A percentile compares a stretch with the other conserved stretches of the same genome.
Evolutionary conservation across 2,888 invertebrate species (phyloP).

Genomic region (Synanthedon formicaeformis): DNA sequence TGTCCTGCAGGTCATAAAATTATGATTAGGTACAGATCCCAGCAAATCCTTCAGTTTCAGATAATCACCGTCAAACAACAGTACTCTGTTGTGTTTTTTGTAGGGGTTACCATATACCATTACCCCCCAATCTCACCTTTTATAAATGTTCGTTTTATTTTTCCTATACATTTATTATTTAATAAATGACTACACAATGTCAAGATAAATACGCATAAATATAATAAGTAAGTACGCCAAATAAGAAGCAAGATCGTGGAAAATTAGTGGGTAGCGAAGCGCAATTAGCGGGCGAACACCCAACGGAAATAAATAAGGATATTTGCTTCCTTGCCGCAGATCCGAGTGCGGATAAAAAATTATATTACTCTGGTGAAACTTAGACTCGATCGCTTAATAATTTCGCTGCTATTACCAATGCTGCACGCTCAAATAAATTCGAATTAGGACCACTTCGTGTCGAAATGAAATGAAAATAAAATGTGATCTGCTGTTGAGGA

Average conservation of each 20-base stretch:
- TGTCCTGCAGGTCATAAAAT: too few species aligned
- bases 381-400: slow-evolving; percentile 6
- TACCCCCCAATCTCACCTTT: too few species aligned
- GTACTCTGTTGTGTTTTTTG: too few species aligned
- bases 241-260: slow-evolving; percentile 54
- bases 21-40: too few species aligned
- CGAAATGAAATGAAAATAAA: background rate
- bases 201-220: slow-evolving; percentile 18
- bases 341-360: slow-evolving; percentile 41
- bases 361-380: slow-evolving; percentile 36
- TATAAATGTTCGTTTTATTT: too few species aligned
- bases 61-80: too few species aligned
- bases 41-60: too few species aligned
- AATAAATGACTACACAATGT: slow-evolving; percentile 2
- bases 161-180: too few species aligned
- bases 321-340: slow-evolving; percentile 37
- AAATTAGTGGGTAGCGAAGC: slow-evolving; percentile 57
- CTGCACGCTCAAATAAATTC: background rate
- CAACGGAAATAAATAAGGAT: slow-evolving; percentile 66
- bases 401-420: slow-evolving; percentile 1
- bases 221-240: slow-evolving; percentile 30
- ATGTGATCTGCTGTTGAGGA: background rate
- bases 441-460: background rate
- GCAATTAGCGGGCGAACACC: slow-evolving; percentile 64
- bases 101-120: too few species aligned